phyloP scores from a whole-genome alignment of 2,113 vertebrate genomes.

The Axis porcinus region DNA sequence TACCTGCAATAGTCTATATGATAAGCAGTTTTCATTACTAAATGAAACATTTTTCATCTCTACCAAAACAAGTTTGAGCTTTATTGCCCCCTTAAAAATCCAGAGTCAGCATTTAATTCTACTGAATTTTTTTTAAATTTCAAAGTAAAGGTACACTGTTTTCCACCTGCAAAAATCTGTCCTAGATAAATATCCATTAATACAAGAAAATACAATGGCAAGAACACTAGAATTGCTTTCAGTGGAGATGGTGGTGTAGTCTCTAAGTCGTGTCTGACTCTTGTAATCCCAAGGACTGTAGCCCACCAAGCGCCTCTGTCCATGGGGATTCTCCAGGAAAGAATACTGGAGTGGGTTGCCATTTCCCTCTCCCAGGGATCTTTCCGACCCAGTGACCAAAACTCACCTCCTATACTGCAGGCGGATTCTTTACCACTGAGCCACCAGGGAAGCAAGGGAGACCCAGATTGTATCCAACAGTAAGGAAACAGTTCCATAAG shows the following conservation, averaged over 20 bases:
- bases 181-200: not conserved
- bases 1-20: not conserved
- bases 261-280: not conserved
- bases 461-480: not conserved
- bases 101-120: not conserved
- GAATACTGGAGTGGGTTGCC: not conserved
- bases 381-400: not conserved
- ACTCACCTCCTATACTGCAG: not conserved
- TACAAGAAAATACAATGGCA: not conserved
- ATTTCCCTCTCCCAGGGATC: not conserved
- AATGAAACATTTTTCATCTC: not conserved
- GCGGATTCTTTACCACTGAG: not conserved
- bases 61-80: not conserved
- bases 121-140: not conserved
- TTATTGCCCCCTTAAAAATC: not conserved
- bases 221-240: not conserved
- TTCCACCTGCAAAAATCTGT: not conserved
- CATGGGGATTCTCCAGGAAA: not conserved
- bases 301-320: not conserved
- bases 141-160: not conserved
- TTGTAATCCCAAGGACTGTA: not conserved
- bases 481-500: not conserved
- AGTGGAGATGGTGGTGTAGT: not conserved
- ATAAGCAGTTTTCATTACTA: not conserved
- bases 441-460: not conserved